These are phyloP conservation scores for Himantopus leucocephalus DNA, from an alignment of 2,113 vertebrate genomes.

Conservation along the genomic window DNA sequence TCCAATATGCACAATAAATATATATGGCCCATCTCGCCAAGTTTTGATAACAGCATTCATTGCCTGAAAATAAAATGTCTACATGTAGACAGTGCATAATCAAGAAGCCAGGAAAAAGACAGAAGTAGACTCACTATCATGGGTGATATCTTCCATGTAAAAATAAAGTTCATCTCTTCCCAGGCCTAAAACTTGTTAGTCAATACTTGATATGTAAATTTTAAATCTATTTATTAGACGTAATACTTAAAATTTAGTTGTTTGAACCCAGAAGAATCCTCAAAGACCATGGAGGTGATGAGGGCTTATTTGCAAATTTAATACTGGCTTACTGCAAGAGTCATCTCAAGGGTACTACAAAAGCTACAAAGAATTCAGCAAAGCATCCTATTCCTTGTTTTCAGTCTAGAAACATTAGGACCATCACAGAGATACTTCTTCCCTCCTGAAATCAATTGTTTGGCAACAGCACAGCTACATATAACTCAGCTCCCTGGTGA, in stretches of 20 bases:
- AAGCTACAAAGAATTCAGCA: neutral
- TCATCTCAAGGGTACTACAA: neutral
- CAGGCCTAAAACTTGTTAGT: neutral
- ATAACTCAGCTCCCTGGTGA: neutral
- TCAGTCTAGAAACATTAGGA: neutral
- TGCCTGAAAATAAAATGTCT: slow-evolving; percentile 62
- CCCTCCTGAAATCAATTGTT: neutral
- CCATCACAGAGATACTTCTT: neutral
- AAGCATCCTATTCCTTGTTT: neutral
- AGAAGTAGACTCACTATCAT: neutral
- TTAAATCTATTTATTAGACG: neutral
- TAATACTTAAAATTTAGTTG: neutral
- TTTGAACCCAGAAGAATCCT: neutral
- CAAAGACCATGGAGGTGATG: neutral
- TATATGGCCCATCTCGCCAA: slow-evolving; percentile 90
- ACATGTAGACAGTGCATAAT: neutral
- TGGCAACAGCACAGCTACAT: neutral
- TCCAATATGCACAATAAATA: slow-evolving; percentile 88
- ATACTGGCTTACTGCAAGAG: neutral
- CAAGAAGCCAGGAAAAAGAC: neutral
- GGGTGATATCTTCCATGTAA: neutral
- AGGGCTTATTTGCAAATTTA: neutral
- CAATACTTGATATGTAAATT: neutral
- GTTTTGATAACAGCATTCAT: slow-evolving; percentile 85
- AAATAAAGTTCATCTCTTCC: neutral